Evolutionary conservation across 2,888 invertebrate species (phyloP).

Genomic region (Hypolimnas misippus): DNA sequence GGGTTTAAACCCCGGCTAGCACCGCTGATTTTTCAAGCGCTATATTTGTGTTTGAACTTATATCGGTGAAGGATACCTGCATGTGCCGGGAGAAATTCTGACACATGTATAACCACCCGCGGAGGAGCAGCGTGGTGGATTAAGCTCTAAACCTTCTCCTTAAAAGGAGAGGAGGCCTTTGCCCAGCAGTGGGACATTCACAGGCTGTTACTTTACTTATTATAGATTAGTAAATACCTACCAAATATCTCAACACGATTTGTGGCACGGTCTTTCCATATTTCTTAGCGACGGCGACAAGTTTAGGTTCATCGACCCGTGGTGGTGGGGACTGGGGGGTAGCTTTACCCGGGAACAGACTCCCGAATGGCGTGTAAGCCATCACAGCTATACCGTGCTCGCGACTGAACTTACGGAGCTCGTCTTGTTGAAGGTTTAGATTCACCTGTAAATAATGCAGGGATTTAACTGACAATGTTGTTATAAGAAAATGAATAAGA

Average conservation of each 20-base stretch:
- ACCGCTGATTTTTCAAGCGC: no score
- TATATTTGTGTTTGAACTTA: no score
- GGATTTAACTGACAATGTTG: neutral
- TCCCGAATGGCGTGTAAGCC: slow-evolving; percentile 90
- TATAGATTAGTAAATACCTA: slow-evolving; percentile 55
- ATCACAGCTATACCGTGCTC: slow-evolving; percentile 86
- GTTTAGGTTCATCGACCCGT: slow-evolving; percentile 78
- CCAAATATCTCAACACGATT: slow-evolving; percentile 86
- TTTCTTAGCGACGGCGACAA: slow-evolving; percentile 82
- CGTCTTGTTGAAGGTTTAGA: slow-evolving; percentile 88
- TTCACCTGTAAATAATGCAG: slow-evolving; percentile 63
- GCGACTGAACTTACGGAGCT: slow-evolving; percentile 87
- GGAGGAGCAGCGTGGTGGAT: no score
- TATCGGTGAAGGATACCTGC: no score
- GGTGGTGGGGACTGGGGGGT: slow-evolving; percentile 77
- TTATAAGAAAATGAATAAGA: no score
- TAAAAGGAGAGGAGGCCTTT: no score
- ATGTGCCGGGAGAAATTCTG: no score
- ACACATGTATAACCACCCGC: no score
- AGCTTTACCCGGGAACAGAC: slow-evolving; percentile 70
- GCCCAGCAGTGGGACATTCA: no score
- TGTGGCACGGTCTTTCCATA: slow-evolving; percentile 87
- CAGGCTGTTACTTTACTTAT: no score
- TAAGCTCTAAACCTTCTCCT: no score
- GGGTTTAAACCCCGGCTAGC: no score